A percentile compares a stretch with the other conserved stretches of the same genome.
These are phyloP conservation scores for Cephalopterus ornatus DNA, from an alignment of 2,113 vertebrate genomes.

Conservation along the genomic window DNA sequence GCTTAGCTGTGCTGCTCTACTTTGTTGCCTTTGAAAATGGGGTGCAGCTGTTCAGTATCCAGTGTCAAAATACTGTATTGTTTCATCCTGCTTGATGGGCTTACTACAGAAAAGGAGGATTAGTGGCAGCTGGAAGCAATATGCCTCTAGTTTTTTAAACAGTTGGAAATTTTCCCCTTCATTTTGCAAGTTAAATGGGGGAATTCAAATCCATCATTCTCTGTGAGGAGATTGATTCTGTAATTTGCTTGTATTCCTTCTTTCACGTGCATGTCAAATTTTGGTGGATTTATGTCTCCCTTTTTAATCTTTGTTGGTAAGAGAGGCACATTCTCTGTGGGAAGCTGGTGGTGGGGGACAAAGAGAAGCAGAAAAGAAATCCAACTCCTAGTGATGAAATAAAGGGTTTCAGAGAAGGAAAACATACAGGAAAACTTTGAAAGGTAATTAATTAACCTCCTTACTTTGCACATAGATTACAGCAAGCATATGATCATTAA, in stretches of 20 bases:
- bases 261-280: background rate
- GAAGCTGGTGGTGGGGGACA: background rate
- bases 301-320: background rate
- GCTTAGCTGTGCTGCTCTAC: background rate
- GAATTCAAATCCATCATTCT: background rate
- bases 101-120: background rate
- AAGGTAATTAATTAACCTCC: background rate
- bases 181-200: background rate
- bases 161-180: slow-evolving; percentile 26
- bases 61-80: background rate
- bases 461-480: background rate
- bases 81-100: background rate
- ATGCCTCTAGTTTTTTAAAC: background rate
- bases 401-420: background rate
- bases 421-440: background rate
- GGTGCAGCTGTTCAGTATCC: slow-evolving; percentile 1
- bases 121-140: slow-evolving; percentile 19
- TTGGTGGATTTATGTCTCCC: slow-evolving; percentile 4
- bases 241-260: slow-evolving; percentile 6
- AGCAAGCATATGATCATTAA: background rate
- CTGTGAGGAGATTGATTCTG: background rate
- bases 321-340: background rate
- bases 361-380: background rate
- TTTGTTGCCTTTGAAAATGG: slow-evolving; percentile 12
- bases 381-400: background rate